Conservation (phyloP, 1,140 invertebrate genomes). For the Ceratosolen fusciceps region DNA sequence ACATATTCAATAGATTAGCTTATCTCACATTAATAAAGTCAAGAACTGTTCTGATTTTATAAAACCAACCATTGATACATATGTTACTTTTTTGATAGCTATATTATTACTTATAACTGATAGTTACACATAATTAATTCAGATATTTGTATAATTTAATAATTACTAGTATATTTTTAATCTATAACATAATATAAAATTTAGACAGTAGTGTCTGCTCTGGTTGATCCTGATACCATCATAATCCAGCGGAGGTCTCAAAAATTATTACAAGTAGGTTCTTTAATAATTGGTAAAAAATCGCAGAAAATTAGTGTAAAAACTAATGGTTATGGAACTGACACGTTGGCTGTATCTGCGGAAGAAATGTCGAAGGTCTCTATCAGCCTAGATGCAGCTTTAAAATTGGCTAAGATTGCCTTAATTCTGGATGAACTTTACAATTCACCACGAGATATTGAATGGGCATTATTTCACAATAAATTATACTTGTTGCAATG, state of each 20-base stretch:
- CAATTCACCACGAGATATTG: slow-evolving; percentile 80
- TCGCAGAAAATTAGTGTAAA: slow-evolving; percentile 70
- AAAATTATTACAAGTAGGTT: slow-evolving; percentile 68
- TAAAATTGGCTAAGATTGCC: slow-evolving; percentile 74
- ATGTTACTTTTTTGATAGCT: too few species aligned
- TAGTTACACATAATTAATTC: neutral
- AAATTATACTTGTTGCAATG: slow-evolving; percentile 79
- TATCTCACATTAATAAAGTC: too few species aligned
- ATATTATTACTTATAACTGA: neutral
- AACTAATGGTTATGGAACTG: slow-evolving; percentile 58
- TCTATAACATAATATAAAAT: slow-evolving; percentile 49
- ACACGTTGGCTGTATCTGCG: slow-evolving; percentile 57
- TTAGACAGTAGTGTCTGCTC: slow-evolving; percentile 84
- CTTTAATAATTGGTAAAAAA: slow-evolving; percentile 75
- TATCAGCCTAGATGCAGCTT: slow-evolving; percentile 70
- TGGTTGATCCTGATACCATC: slow-evolving; percentile 82
- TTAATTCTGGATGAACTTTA: slow-evolving; percentile 77
- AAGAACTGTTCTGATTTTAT: too few species aligned
- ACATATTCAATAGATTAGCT: too few species aligned
- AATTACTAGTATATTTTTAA: neutral
- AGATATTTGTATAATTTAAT: neutral
- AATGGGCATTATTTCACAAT: slow-evolving; percentile 78
- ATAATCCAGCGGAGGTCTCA: slow-evolving; percentile 72
- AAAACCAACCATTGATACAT: too few species aligned
- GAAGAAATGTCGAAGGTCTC: slow-evolving; percentile 68